These are phyloP conservation scores for Peromyscus maniculatus DNA, from an alignment of 2,113 vertebrate genomes.

Conservation along the genomic window DNA sequence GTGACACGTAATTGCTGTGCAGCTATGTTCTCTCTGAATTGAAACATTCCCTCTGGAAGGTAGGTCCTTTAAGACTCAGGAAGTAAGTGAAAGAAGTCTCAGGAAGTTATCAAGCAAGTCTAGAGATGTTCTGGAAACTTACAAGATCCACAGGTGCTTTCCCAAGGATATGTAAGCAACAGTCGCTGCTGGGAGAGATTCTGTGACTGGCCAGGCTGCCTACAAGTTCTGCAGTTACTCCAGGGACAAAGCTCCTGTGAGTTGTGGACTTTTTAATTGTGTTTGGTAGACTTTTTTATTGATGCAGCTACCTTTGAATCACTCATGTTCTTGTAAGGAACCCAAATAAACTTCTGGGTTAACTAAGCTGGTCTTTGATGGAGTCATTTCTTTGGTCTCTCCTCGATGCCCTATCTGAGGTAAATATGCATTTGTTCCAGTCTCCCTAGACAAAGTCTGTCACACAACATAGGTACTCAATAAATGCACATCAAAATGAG, in stretches of 20 bases:
- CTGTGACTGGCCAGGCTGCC: neutral
- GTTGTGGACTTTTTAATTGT: too few species aligned
- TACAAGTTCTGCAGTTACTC: neutral
- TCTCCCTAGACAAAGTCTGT: neutral
- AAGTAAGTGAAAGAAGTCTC: neutral
- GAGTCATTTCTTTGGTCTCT: neutral
- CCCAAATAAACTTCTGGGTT: neutral
- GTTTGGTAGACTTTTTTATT: neutral
- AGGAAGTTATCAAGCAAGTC: neutral
- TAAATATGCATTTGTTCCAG: neutral
- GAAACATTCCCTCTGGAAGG: neutral
- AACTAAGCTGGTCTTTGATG: neutral
- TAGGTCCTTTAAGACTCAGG: neutral
- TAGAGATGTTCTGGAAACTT: neutral
- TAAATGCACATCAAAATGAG: neutral
- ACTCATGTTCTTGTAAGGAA: neutral
- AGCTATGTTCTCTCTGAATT: neutral
- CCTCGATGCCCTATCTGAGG: neutral
- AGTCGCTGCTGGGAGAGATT: neutral
- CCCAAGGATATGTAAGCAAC: neutral
- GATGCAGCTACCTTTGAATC: neutral
- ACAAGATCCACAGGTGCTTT: neutral
- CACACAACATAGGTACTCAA: neutral
- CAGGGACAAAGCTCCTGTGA: neutral
- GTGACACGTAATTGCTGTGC: neutral